Percentiles rank a stretch among this genome's conserved stretches.
These are phyloP conservation scores for Esperia sulphurella DNA, from an alignment of 2,888 invertebrate genomes.

Conservation along the genomic window DNA sequence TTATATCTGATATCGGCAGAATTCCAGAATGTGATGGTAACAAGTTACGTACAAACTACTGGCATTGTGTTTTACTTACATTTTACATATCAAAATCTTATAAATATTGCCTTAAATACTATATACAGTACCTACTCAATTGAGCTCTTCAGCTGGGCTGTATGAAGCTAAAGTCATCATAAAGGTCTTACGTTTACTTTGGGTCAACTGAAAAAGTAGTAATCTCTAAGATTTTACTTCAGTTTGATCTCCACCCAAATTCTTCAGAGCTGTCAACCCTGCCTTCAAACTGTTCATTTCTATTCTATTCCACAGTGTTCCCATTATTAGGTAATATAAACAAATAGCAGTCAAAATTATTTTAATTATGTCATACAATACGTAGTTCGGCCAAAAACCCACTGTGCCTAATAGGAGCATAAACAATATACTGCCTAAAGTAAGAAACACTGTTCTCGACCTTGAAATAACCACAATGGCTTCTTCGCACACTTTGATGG, in stretches of 20 bases:
- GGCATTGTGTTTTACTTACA: too few relatives aligned
- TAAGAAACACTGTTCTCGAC: constrained; percentile 74
- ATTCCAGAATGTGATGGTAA: too few relatives aligned
- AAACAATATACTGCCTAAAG: constrained; percentile 68
- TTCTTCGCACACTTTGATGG: constrained; percentile 79
- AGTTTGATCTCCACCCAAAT: constrained; percentile 42
- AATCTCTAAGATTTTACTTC: neutral
- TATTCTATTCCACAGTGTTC: constrained; percentile 89
- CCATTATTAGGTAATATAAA: constrained; percentile 87
- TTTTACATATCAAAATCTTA: too few relatives aligned
- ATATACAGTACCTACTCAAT: too few relatives aligned
- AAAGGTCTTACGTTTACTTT: too few relatives aligned
- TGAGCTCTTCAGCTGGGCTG: too few relatives aligned
- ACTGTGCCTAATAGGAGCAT: constrained; percentile 74
- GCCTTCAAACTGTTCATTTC: constrained; percentile 88
- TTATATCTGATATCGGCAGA: too few relatives aligned
- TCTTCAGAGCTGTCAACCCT: constrained; percentile 85
- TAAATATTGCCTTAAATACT: too few relatives aligned
- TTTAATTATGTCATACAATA: constrained; percentile 77
- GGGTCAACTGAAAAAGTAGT: neutral
- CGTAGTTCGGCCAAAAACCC: constrained; percentile 68
- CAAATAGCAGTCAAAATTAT: constrained; percentile 82
- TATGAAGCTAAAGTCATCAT: too few relatives aligned
- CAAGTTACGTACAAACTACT: neutral
- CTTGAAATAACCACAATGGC: constrained; percentile 71